Conservation (phyloP, 2,888 invertebrate species). For the Epirrita christyi region DNA sequence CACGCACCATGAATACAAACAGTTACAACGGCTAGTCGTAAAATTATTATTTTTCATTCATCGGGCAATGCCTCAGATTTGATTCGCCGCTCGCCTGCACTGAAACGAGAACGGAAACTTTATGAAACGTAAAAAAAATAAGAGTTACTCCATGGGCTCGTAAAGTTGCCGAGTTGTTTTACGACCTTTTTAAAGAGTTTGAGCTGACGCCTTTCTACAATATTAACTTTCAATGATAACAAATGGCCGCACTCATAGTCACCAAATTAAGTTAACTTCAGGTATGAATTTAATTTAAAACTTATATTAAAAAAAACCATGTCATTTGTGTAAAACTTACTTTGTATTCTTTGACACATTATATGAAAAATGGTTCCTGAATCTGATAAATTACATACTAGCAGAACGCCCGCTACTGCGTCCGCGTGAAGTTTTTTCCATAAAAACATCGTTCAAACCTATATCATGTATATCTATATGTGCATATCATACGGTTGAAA, state of each 20-base stretch:
- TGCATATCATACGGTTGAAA: no score
- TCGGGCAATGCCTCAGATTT: slow-evolving; percentile 26
- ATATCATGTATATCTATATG: no score
- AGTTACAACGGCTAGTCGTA: slow-evolving; percentile 29
- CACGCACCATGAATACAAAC: slow-evolving; percentile 38
- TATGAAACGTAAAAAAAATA: slow-evolving; percentile 41
- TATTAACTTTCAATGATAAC: slow-evolving; percentile 3
- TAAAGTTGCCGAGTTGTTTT: slow-evolving; percentile 34
- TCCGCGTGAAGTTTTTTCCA: no score
- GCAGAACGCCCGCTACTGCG: no score
- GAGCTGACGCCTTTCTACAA: slow-evolving; percentile 10
- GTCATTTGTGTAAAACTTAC: no score
- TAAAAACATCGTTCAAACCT: no score
- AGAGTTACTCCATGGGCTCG: slow-evolving; percentile 30
- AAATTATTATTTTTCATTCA: slow-evolving; percentile 45
- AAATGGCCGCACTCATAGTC: neutral
- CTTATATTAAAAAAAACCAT: no score
- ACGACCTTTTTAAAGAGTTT: slow-evolving; percentile 33
- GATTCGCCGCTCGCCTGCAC: slow-evolving; percentile 5
- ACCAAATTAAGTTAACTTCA: neutral
- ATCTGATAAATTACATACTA: no score
- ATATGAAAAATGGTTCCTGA: no score
- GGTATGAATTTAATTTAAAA: no score
- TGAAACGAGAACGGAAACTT: slow-evolving; percentile 28
- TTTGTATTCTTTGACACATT: no score